Conservation (phyloP, 1,140 invertebrate species). For the Leptinotarsa undecemlineata region DNA sequence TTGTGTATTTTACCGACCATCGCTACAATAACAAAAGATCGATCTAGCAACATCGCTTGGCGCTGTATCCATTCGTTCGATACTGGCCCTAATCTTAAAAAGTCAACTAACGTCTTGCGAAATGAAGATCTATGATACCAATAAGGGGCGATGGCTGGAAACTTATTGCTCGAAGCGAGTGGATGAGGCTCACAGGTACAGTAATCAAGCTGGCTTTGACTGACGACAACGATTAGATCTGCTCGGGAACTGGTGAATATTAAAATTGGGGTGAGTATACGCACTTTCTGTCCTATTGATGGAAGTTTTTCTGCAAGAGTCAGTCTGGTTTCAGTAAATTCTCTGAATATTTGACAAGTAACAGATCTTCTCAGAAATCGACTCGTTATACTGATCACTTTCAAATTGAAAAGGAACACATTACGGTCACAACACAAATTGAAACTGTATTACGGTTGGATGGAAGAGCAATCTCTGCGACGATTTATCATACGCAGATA, state of each 20-base stretch:
- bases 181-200: constrained; percentile 22
- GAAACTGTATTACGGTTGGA: too few species aligned
- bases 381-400: too few species aligned
- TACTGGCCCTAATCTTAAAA: neutral
- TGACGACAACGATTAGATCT: constrained; percentile 17
- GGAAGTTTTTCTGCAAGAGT: neutral
- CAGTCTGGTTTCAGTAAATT: too few species aligned
- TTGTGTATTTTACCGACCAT: too few species aligned
- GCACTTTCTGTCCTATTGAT: neutral
- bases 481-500: too few species aligned
- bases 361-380: too few species aligned
- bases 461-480: too few species aligned
- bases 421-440: too few species aligned
- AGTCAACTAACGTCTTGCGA: constrained; percentile 19
- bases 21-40: too few species aligned
- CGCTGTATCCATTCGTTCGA: constrained; percentile 1
- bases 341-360: too few species aligned
- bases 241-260: constrained; percentile 24
- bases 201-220: constrained; percentile 23
- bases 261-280: neutral
- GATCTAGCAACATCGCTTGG: neutral
- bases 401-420: too few species aligned
- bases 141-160: constrained; percentile 12
- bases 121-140: constrained; percentile 28
- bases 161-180: constrained; percentile 14